Evolutionary conservation across 2,888 invertebrate species (phyloP), one percentile per base, ranked within the genome.

Genomic region (Eupeodes luniger): DNA sequence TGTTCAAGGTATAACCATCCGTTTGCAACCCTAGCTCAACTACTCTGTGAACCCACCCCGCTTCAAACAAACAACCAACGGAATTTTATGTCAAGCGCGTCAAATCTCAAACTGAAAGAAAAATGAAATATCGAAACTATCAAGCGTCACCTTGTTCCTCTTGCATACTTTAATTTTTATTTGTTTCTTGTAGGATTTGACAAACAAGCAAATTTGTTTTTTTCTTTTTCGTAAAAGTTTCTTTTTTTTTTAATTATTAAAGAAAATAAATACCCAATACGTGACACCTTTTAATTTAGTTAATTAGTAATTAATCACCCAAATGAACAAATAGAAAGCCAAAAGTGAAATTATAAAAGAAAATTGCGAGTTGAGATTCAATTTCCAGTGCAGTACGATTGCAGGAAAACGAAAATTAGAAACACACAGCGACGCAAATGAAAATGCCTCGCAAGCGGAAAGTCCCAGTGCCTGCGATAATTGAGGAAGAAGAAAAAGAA

Each of bases 371-470:
- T 27, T n/a, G 40, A 36, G 61, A 27, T 27, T 27, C 27, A 27
- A 27, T 27, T 27, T 27, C 27, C 27, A 27, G 27, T 27, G 27
- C 27, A 27, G 27, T 27, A 2, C 27, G 27, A 27, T 27, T n/a
- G 36, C 4, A 27, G n/a, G 7, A 7, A 72, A 59, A 59, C 27
- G 27, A 27, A 27, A 27, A 27, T 27, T 27, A 27, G 27, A 27
- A 27, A 27, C 27, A 57, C 16, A 55, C 12, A 59, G 34, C 72
- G 44, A 59, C 59, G 72, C 49, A 69, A 61, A 76, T 69, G 69
- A 90, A 87, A 90, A 92, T 92, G 92, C 90, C 90, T 11, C 90
- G 91, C 86, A 92, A 91, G 69, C 90, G 91, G 44, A 92, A 91
- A 89, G 87, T 91, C 44, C 76, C 90, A 16, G 70, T 90, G 9